phyloP scores from a whole-genome alignment of 2,888 invertebrate species.

The Drosophila pseudotalamancana region DNA sequence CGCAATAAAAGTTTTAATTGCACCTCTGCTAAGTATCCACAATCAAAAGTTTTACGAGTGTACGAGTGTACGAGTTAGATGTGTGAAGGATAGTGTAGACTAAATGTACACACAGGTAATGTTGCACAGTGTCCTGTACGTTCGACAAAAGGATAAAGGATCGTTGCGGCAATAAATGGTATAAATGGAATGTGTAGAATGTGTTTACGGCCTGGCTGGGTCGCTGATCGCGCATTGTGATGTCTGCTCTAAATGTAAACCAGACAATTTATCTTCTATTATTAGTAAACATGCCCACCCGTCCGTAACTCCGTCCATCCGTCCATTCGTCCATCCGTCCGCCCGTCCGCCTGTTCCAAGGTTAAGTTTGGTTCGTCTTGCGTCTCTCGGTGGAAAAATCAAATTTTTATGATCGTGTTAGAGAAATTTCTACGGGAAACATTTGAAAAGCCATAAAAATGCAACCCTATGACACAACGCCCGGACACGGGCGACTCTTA shows the following conservation, averaged over 20 bases:
- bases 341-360: conserved; percentile 53
- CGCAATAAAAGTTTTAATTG: conserved; percentile 56
- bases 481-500: neutral
- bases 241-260: conserved; percentile 81
- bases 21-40: conserved; percentile 13
- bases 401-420: conserved; percentile 69
- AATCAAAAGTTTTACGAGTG: conserved; percentile 61
- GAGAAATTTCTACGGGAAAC: conserved; percentile 53
- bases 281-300: conserved; percentile 68
- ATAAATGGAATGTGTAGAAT: no score
- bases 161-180: conserved; percentile 44
- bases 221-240: conserved; percentile 73
- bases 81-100: conserved; percentile 22
- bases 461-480: conserved; percentile 62
- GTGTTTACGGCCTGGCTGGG: conserved; percentile 56
- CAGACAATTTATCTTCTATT: conserved; percentile 78
- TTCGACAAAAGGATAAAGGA: conserved; percentile 70
- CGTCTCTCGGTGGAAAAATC: conserved; percentile 65
- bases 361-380: conserved; percentile 74
- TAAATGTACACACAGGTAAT: neutral
- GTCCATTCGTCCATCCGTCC: neutral
- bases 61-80: no score
- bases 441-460: conserved; percentile 77
- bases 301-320: conserved; percentile 3
- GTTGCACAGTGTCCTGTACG: neutral